phyloP scores from a whole-genome alignment of 1,140 invertebrate genomes.

The Colletes latitarsis region DNA sequence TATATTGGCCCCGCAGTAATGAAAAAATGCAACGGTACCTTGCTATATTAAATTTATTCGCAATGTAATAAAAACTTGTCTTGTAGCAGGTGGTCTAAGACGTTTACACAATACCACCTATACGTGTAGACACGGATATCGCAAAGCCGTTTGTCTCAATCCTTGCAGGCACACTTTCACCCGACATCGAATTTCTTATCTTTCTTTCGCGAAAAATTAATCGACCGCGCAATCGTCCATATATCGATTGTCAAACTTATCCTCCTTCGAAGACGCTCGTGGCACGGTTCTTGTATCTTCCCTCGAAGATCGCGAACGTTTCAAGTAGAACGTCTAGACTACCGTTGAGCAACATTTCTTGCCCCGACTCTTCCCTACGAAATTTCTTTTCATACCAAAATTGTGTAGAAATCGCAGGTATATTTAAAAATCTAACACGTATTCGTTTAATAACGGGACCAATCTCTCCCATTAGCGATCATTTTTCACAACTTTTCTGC shows the following conservation, averaged over 20 bases:
- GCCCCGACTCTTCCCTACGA: no score
- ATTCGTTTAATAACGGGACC: no score
- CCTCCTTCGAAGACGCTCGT: no score
- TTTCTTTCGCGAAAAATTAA: constrained; percentile 9
- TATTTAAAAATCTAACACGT: no score
- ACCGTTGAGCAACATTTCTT: no score
- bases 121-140: constrained; percentile 22
- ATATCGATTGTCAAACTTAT: neutral
- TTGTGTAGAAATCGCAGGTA: no score
- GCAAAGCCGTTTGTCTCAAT: constrained; percentile 39
- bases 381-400: no score
- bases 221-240: neutral
- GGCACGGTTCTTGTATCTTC: neutral
- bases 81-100: constrained; percentile 47
- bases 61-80: constrained; percentile 40
- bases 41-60: neutral
- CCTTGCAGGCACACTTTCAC: constrained; percentile 46
- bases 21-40: constrained; percentile 16
- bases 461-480: no score
- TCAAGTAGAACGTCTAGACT: neutral
- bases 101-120: constrained; percentile 26
- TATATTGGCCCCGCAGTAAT: neutral
- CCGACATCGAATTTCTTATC: constrained; percentile 39
- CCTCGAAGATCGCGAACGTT: no score
- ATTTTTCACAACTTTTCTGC: no score